Percentiles rank a stretch among this genome's conserved stretches.
Evolutionary conservation across 2,888 invertebrate genomes (phyloP).

Genomic region (Agriopis leucophaearia): DNA sequence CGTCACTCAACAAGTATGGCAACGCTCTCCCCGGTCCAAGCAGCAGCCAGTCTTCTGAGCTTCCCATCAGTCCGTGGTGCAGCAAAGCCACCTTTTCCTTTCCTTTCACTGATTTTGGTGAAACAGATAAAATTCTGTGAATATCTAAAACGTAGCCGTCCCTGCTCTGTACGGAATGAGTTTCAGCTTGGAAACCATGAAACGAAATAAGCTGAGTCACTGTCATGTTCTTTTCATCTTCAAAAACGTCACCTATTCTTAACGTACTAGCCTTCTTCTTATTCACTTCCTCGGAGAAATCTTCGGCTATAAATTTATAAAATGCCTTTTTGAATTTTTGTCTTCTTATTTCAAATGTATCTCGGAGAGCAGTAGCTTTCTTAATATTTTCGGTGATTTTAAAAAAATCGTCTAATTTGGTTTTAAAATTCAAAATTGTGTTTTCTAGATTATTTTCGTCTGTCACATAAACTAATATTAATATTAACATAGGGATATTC

Average conservation of each 20-base stretch:
- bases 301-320: background rate
- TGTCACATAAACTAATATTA: background rate
- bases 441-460: background rate
- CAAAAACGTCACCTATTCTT: background rate
- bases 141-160: conserved; percentile 61
- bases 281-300: background rate
- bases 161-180: conserved; percentile 54
- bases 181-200: conserved; percentile 55
- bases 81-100: conserved; percentile 51
- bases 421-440: background rate
- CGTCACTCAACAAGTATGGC: conserved; percentile 76
- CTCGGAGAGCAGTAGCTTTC: background rate
- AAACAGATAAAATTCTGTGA: conserved; percentile 52
- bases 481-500: background rate
- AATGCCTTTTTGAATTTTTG: background rate
- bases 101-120: conserved; percentile 6
- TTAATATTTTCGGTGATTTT: background rate
- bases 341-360: background rate
- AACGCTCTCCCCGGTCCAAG: conserved; percentile 57
- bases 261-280: background rate
- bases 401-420: background rate
- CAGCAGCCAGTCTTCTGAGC: conserved; percentile 65
- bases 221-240: conserved; percentile 14
- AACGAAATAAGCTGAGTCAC: conserved; percentile 40
- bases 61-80: conserved; percentile 63